Evolutionary conservation across 2,797 vertebrate species (phyloP).

Genomic region (Cryptoblepharus egeriae): DNA sequence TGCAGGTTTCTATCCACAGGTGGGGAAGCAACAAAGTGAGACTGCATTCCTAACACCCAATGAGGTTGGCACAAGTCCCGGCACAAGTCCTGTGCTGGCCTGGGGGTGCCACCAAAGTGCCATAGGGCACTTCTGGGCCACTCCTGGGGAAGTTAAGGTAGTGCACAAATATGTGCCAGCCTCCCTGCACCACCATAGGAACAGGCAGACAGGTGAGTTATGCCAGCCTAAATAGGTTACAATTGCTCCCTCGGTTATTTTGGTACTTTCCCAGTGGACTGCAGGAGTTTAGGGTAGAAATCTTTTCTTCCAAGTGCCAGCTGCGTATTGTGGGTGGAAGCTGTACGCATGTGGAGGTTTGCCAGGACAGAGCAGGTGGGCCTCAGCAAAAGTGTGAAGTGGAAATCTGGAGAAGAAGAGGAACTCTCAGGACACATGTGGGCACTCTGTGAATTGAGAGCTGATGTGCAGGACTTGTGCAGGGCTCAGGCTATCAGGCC

Average conservation of each 20-base stretch:
- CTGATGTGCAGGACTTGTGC: background rate
- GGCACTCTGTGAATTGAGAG: background rate
- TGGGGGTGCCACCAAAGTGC: too few relatives aligned
- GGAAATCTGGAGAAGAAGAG: background rate
- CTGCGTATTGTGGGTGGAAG: background rate
- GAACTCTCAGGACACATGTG: background rate
- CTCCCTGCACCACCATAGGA: too few relatives aligned
- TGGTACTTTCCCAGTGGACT: background rate
- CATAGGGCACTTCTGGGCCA: too few relatives aligned
- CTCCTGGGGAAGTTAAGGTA: too few relatives aligned
- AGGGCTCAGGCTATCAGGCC: background rate
- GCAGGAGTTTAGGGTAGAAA: background rate
- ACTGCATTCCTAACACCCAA: too few relatives aligned
- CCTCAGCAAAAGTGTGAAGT: background rate
- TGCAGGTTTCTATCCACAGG: background rate
- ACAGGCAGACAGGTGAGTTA: too few relatives aligned
- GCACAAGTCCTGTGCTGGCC: too few relatives aligned
- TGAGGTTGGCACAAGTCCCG: too few relatives aligned
- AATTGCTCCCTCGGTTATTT: too few relatives aligned
- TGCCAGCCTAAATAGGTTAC: too few relatives aligned
- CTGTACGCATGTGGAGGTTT: background rate
- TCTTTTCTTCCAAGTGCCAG: background rate
- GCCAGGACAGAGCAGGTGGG: background rate
- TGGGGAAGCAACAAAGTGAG: background rate
- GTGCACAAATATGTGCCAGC: too few relatives aligned